These are phyloP conservation scores for Aquatica leii DNA, from an alignment of 2,888 invertebrate genomes.

Conservation along the genomic window DNA sequence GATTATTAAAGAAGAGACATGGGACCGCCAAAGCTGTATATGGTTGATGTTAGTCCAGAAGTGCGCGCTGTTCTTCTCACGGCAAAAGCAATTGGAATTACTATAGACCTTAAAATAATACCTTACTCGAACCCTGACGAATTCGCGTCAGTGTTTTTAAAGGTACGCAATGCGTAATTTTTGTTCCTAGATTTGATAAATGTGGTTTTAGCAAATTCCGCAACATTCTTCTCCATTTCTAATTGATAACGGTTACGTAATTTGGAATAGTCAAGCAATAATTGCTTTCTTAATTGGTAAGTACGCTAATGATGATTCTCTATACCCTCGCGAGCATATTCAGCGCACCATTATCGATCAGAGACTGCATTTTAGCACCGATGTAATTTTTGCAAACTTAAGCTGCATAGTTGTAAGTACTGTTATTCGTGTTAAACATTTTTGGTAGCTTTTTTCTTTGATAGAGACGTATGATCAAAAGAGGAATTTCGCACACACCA, in stretches of 20 bases:
- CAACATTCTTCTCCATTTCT: conserved; percentile 50
- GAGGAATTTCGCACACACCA: conserved; percentile 20
- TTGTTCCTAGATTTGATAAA: not conserved
- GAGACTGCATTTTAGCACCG: conserved; percentile 41
- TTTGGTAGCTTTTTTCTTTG: not conserved
- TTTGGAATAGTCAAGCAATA: not conserved
- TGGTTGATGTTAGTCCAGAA: conserved; percentile 12
- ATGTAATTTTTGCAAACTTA: not conserved
- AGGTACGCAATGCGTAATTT: not conserved
- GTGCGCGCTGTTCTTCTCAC: conserved; percentile 17
- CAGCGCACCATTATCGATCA: conserved; percentile 59
- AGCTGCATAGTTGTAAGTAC: not conserved
- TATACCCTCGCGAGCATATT: not conserved
- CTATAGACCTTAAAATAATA: not conserved
- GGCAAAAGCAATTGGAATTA: conserved; percentile 18
- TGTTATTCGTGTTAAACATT: not conserved
- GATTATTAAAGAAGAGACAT: not conserved
- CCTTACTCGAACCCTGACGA: not conserved
- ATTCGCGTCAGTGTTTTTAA: not conserved
- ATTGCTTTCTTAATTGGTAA: not conserved
- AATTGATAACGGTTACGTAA: not conserved
- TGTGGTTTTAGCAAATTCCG: conserved; percentile 65
- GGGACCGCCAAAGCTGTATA: conserved; percentile 16
- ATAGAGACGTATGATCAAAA: conserved; percentile 15
- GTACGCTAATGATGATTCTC: not conserved